Base-by-base conservation (phyloP, 2,888 invertebrate species). In the Teleiodes luculella region DNA sequence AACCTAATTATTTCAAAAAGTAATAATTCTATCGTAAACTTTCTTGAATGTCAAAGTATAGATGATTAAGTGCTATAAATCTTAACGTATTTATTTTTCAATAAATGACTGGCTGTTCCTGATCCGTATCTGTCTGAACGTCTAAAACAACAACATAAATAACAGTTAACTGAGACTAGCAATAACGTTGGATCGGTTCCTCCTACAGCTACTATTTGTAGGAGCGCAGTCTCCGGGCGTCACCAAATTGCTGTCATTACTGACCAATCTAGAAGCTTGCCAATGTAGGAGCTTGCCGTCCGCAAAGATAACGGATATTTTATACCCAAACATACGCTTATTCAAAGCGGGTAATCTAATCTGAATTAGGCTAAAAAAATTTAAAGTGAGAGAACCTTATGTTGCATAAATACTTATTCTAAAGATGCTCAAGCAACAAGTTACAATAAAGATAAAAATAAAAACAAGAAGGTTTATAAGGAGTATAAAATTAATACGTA, bases 171-270 rank as follows among this genome's bases (percentile, higher is more conserved):
- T 57, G 56, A 56, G 65, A 66, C 67, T 59, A 61, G 68, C 74
- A 74, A 74, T 75, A 76, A 71, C 72, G 70, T 72, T 71, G 67
- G 67, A 58, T 62, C 67, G 39, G 57, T 58, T 49, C 56, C 43
- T 58, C 55, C 56, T 50, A 54, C 57, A 57, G 62, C 60, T 59
- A 61, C 59, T 54, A 63, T 62, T 64, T 65, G 63, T 65, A 61
- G 62, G 56, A 56, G 49, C 43, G 62, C 60, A 65, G 65, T 61
- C 68, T 70, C 48, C 62, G 60, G 69, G 71, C 70, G 60, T 67
- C 65, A 57, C 57, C 66, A 56, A 65, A 76, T 74, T 69, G 70
- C 75, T 67, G 67, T 68, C 69, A 77, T 77, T 75, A 72, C 43
- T 51, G 58, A 57, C 59, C 60, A 61, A 69, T 56, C 58, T 68